These are phyloP conservation scores for Clarias platycephalus DNA, from an alignment of 2,797 vertebrate genomes.

Conservation along the genomic window DNA sequence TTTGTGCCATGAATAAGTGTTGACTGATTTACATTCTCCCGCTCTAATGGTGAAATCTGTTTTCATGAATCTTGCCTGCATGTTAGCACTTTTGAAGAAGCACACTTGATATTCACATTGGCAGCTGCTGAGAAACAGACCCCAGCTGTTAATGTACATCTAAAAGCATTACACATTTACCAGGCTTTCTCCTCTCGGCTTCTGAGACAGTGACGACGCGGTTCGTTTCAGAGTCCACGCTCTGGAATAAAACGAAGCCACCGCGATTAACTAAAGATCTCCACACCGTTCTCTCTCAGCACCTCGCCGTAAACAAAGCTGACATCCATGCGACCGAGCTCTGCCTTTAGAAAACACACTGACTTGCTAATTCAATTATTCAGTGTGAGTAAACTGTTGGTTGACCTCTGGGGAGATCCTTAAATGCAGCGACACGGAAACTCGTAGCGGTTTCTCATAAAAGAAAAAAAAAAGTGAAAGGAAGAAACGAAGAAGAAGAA, in stretches of 20 bases:
- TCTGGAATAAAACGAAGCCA: slow-evolving; percentile 35
- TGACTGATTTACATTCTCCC: not conserved
- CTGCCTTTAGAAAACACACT: slow-evolving; percentile 58
- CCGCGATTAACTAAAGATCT: not conserved
- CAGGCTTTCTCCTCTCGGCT: slow-evolving; percentile 43
- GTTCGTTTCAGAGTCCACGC: slow-evolving; percentile 47
- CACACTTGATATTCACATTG: slow-evolving; percentile 18
- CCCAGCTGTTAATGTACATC: slow-evolving; percentile 46
- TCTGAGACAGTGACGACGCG: slow-evolving; percentile 46
- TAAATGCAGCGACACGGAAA: slow-evolving; percentile 35
- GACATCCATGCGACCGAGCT: slow-evolving; percentile 64
- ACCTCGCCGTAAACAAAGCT: slow-evolving; percentile 37
- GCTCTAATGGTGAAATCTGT: not conserved
- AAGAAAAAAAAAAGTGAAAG: not conserved
- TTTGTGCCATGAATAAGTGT: not conserved
- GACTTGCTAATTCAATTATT: slow-evolving; percentile 64
- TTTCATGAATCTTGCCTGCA: not conserved
- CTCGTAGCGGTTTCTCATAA: not conserved
- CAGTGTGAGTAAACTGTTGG: slow-evolving; percentile 68
- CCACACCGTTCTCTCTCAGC: not conserved
- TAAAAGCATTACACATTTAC: slow-evolving; percentile 52
- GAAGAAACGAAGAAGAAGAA: no score
- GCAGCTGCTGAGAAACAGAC: slow-evolving; percentile 39
- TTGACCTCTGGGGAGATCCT: slow-evolving; percentile 59
- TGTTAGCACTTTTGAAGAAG: slow-evolving; percentile 2